phyloP scores from a whole-genome alignment of 2,797 vertebrate species.

The Rhinoraja longicauda region DNA sequence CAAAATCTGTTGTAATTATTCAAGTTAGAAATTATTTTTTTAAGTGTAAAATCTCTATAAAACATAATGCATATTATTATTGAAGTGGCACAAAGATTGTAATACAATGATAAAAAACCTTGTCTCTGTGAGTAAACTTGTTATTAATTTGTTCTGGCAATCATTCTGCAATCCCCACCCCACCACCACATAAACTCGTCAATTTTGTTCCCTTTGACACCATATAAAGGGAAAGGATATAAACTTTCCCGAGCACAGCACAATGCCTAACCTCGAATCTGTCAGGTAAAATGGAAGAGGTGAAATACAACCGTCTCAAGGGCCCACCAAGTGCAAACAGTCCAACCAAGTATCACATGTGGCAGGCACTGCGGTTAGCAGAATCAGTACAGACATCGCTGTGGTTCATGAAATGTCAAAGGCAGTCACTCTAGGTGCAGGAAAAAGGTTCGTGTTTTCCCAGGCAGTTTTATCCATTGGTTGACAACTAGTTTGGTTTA shows the following conservation, averaged over 20 bases:
- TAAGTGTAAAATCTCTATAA: background rate
- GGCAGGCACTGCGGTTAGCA: background rate
- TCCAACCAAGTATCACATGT: background rate
- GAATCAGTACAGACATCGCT: background rate
- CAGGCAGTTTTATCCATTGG: background rate
- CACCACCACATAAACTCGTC: background rate
- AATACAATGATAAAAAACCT: background rate
- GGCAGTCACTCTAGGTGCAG: background rate
- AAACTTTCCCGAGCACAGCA: background rate
- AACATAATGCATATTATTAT: background rate
- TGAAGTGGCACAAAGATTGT: background rate
- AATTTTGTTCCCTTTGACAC: background rate
- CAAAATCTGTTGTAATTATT: background rate
- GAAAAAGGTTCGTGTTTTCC: background rate
- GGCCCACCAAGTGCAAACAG: background rate
- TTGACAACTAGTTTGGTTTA: background rate
- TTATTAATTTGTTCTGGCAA: background rate
- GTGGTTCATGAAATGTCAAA: background rate
- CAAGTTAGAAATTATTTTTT: background rate
- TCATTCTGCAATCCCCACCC: background rate
- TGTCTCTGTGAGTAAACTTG: background rate
- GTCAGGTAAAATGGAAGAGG: background rate
- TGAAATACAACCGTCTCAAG: background rate
- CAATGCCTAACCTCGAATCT: background rate
- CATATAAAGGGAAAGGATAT: background rate